phyloP scores from a whole-genome alignment of 2,797 vertebrate species.

The Phataginus tetradactyla region DNA sequence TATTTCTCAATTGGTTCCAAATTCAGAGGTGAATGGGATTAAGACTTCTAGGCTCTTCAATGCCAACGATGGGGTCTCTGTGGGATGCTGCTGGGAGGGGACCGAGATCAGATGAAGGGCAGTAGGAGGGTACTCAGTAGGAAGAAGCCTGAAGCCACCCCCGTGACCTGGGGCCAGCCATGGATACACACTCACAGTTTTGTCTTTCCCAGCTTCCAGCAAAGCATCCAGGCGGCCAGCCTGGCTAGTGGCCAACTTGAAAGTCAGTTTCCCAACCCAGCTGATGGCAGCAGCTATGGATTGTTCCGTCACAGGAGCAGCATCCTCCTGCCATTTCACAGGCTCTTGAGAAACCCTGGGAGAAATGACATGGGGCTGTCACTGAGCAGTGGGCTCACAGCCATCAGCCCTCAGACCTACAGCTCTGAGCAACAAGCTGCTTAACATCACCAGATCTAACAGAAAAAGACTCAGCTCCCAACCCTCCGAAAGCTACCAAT shows the following conservation, averaged over 20 bases:
- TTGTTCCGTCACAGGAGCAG: conserved; percentile 75
- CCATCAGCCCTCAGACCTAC: not conserved
- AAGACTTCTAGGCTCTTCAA: not conserved
- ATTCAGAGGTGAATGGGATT: not conserved
- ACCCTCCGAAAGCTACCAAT: not conserved
- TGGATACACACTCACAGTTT: conserved; percentile 79
- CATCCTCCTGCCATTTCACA: conserved; percentile 84
- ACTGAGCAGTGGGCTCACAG: not conserved
- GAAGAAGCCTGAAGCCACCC: not conserved
- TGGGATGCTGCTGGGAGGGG: not conserved
- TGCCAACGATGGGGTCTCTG: not conserved
- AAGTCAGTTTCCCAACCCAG: conserved; percentile 86
- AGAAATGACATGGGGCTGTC: conserved; percentile 64
- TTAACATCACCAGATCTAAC: not conserved
- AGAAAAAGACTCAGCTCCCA: not conserved
- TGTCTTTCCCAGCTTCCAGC: conserved; percentile 86
- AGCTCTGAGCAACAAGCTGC: not conserved
- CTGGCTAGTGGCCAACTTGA: conserved; percentile 64
- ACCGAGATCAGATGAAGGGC: not conserved
- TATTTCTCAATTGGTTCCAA: not conserved
- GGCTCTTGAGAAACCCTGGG: conserved; percentile 83
- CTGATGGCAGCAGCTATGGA: conserved; percentile 83
- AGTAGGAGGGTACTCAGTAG: not conserved
- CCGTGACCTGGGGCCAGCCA: not conserved
- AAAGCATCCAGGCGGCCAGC: conserved; percentile 81